phyloP scores from a whole-genome alignment of 1,140 invertebrate species.

The Trinorchestia longiramus region DNA sequence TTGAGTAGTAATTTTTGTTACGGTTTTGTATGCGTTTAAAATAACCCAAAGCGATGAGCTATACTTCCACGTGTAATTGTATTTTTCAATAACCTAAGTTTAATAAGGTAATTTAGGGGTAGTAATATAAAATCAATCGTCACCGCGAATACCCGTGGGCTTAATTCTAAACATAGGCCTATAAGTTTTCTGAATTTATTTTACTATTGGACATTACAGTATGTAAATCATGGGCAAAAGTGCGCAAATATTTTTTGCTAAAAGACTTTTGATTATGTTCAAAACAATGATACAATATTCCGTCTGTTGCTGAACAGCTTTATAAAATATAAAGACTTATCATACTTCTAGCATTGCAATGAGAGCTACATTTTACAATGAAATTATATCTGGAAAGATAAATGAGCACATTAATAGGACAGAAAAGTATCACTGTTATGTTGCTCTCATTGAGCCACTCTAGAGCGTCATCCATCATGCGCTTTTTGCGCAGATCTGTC shows the following conservation, averaged over 20 bases:
- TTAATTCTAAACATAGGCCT: no score
- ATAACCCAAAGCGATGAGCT: no score
- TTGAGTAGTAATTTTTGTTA: no score
- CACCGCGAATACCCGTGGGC: no score
- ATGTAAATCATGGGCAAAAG: no score
- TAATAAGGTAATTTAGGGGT: no score
- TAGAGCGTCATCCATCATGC: background rate
- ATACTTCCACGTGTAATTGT: no score
- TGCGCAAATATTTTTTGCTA: background rate
- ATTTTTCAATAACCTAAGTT: no score
- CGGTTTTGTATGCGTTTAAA: no score
- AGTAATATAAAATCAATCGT: no score
- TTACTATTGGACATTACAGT: no score
- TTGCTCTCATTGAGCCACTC: conserved; percentile 23
- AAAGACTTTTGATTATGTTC: background rate
- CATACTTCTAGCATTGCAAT: background rate
- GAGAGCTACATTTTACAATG: background rate
- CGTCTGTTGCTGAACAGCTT: background rate
- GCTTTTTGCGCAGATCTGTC: background rate
- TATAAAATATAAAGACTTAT: background rate
- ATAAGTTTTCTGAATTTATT: no score
- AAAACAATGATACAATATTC: background rate
- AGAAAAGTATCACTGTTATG: conserved; percentile 16
- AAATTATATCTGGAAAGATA: background rate
- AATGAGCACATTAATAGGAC: background rate